phyloP scores from a whole-genome alignment of 2,888 invertebrate species.

The Lysandra bellargus region DNA sequence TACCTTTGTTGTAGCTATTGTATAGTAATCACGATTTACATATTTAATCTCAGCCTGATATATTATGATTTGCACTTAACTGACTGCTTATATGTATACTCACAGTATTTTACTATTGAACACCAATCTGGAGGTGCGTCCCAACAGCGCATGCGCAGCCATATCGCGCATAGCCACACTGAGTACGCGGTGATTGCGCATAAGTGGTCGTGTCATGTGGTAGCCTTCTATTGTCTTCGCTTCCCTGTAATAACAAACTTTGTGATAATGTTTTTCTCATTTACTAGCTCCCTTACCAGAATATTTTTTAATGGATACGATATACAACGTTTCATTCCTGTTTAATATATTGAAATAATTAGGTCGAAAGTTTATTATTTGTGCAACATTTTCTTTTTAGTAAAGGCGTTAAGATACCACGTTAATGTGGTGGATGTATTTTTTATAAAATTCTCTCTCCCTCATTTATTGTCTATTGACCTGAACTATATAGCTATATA shows the following conservation, averaged over 20 bases:
- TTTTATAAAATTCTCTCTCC: neutral
- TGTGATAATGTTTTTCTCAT: neutral
- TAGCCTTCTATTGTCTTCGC: slow-evolving; percentile 57
- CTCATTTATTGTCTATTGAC: neutral
- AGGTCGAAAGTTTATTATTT: no score
- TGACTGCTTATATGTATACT: slow-evolving; percentile 42
- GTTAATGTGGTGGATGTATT: neutral
- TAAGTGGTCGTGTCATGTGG: slow-evolving; percentile 63
- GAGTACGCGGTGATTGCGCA: slow-evolving; percentile 61
- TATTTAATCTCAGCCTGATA: no score
- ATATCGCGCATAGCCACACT: slow-evolving; percentile 46
- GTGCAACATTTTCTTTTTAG: no score
- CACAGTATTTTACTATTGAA: slow-evolving; percentile 59
- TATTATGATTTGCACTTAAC: no score
- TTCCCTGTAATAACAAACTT: slow-evolving; percentile 33
- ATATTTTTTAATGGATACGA: no score
- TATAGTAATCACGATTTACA: no score
- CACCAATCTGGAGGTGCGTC: slow-evolving; percentile 55
- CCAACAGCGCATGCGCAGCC: slow-evolving; percentile 45
- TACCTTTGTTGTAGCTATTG: no score
- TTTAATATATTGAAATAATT: no score
- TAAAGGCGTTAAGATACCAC: no score
- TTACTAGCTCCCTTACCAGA: neutral
- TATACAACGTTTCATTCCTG: no score
- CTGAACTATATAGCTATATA: no score